Base-by-base conservation (phyloP, 2,888 invertebrate genomes). In the Drosophila hamatofila region DNA sequence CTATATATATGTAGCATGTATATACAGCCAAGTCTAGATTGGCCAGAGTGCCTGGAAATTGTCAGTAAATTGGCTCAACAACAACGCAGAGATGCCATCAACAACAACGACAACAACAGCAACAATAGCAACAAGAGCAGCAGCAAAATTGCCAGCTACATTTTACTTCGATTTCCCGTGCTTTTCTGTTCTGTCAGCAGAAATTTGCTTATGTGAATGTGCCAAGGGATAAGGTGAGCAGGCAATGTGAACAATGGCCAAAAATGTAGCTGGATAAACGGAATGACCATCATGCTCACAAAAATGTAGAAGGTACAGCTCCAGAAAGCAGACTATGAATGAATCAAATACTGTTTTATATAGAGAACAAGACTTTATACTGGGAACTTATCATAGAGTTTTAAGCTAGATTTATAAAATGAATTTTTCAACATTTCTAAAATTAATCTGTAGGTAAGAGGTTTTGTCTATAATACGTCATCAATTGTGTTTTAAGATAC, bases 41-140 rank as follows among this genome's bases (percentile, higher is more conserved):
- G 81, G 75, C 56, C 71, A 69, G 79, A 81, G 84, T 84, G 87
- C 68, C 72, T 78, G 81, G 80, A 84, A 88, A 84, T 84, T 86
- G 88, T 85, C 84, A 84, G 89, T 82, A 87, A 86, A 86, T 86
- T 89, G 86, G 89, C 86, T 87, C 88, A 81, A 75, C 87, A 84
- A 88, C 84, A 87, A 72, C 81, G 64, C 74, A 64, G 81, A 81
- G 81, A 81, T 80, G 80, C 69, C 81, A 81, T 69, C 85, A 75
- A 63, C 79, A 76, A 68, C 61, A 59, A n/a, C 54, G 49, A 14
- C 72, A 64, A 39, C 65, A 66, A n/a, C 59, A 57, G n/a, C 52
- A 41, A 16, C 72, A 63, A 30, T 59, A 59, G 16, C 48, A 42
- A 16, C 72, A 64, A 30, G 30, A 9, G 30, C 30, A 54, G n/a